Conservation (phyloP, 2,113 vertebrate genomes). For the Nycticorax nycticorax region DNA sequence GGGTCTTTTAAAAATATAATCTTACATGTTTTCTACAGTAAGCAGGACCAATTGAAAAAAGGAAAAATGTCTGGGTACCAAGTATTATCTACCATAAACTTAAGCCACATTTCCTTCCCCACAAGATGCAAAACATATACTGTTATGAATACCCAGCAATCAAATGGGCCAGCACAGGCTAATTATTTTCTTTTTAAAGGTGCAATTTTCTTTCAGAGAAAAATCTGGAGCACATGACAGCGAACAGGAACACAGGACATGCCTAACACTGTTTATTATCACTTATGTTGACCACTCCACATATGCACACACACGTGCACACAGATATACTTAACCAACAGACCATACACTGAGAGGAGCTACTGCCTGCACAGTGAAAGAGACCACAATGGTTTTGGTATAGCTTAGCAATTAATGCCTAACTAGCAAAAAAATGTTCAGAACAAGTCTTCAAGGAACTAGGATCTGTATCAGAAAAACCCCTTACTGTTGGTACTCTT, state of each 20-base stretch:
- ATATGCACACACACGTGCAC: accelerated
- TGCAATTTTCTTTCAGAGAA: background rate
- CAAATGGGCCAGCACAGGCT: background rate
- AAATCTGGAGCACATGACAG: background rate
- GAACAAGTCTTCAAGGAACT: background rate
- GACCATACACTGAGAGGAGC: background rate
- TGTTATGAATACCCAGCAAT: background rate
- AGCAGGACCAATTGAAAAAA: background rate
- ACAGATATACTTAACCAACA: background rate
- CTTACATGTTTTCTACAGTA: background rate
- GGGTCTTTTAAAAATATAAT: background rate
- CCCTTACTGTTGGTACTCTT: background rate
- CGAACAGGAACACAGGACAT: background rate
- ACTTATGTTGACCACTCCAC: background rate
- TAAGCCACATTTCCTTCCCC: background rate
- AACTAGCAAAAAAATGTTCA: background rate
- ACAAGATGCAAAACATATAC: background rate
- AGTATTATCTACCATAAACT: background rate
- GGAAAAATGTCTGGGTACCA: background rate
- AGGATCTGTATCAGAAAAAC: background rate
- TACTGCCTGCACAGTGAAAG: background rate
- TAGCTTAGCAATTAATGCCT: background rate
- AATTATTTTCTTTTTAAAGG: background rate
- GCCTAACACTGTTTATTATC: background rate
- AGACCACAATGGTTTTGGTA: background rate